Base-by-base conservation (phyloP, 2,113 vertebrate genomes). In the Leptodactylus fuscus region DNA sequence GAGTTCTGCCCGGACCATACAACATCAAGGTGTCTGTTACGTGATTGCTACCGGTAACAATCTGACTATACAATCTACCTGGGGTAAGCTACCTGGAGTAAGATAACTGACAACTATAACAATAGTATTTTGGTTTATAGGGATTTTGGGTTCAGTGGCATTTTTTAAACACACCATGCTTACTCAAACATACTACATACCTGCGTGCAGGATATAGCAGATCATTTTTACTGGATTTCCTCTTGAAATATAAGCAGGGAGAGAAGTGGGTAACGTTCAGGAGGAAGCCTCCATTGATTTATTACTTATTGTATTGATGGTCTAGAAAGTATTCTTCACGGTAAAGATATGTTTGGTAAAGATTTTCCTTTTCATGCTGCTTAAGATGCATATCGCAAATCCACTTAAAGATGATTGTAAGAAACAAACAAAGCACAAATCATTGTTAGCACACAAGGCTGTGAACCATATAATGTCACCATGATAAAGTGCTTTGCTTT, bases 341-440 rank as follows among this genome's bases (percentile, higher is more conserved):
- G 81, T 36, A 20, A 82, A 71, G 71, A 70, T 82, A 65, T 20
- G 12, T 44, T 48, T 46, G 53, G 41, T 65, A 38, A 70, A 70
- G 22, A 46, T 49, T 81, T 69, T 34, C 27, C 10, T 51, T 70
- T 70, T 70, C 27, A 70, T 69, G 62, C 80, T 36, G 22, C 29
- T 51, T 71, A 41, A 44, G 13, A 65, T 81, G 36, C 24, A 34
- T 15, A 9, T 70, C 62, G 7, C 24, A 70, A 70, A 82, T 70
- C 7, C 27, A 34, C 65, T 82, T 70, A 71, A 22, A 67, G 55
- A 38, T 27, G 29, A 70, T 53, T 53, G 32, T 53, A 82, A n/a
- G 53, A 82, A 82, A 82, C 7, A 69, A 69, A 80, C 27, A 38
- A 27, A 76, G 4, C 44, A 32, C 36, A 79, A 44, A 44, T 80